Conservation (phyloP, 2,113 vertebrate genomes). For the Centrocercus urophasianus region DNA sequence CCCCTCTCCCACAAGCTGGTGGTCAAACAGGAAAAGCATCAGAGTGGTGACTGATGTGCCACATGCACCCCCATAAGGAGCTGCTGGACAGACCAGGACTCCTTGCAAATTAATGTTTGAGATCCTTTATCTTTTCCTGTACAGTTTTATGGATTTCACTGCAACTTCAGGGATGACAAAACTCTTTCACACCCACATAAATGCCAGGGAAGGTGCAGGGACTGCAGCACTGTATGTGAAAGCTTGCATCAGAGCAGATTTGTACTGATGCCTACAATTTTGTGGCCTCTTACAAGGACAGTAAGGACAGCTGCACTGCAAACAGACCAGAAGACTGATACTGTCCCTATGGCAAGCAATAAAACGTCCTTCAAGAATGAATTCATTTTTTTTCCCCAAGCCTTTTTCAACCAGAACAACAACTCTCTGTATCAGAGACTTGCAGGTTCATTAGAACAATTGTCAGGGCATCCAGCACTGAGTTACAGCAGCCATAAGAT, state of each 20-base stretch:
- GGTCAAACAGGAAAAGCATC: neutral
- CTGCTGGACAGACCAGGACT: neutral
- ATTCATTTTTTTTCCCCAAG: neutral
- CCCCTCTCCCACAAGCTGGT: accelerated
- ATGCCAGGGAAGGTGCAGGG: neutral
- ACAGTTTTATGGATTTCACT: neutral
- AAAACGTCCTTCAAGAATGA: neutral
- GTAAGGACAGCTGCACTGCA: accelerated
- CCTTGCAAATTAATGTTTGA: neutral
- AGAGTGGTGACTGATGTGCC: neutral
- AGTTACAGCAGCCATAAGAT: neutral
- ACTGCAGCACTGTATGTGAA: neutral
- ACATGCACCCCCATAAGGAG: neutral
- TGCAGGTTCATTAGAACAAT: neutral
- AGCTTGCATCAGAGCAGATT: neutral
- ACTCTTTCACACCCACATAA: neutral
- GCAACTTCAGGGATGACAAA: neutral
- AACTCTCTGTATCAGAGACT: accelerated
- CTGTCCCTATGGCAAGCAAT: neutral
- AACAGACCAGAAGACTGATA: neutral
- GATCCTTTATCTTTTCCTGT: neutral
- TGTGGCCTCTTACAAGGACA: neutral
- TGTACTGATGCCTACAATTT: neutral
- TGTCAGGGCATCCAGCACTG: neutral
- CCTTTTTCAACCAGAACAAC: neutral